Evolutionary conservation across 2,797 vertebrate species (phyloP).

Genomic region (Melopsittacus undulatus): DNA sequence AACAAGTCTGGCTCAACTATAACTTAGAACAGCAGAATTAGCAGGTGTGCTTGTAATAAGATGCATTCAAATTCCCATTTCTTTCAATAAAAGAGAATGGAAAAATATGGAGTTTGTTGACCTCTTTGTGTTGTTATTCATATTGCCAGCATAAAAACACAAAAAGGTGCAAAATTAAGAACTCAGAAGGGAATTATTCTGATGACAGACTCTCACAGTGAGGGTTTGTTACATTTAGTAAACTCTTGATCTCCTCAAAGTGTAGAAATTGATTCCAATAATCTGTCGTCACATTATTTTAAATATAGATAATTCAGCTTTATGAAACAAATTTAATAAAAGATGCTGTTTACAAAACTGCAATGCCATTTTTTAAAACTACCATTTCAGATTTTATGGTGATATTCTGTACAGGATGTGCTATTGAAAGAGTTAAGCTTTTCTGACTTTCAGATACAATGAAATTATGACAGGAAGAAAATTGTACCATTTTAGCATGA

Average conservation of each 20-base stretch:
- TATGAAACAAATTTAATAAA: slow-evolving; percentile 62
- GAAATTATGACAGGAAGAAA: slow-evolving; percentile 90
- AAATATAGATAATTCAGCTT: slow-evolving; percentile 59
- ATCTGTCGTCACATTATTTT: slow-evolving; percentile 65
- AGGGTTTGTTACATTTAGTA: slow-evolving; percentile 50
- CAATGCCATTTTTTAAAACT: slow-evolving; percentile 59
- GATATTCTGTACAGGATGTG: slow-evolving; percentile 54
- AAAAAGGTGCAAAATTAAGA: slow-evolving; percentile 70
- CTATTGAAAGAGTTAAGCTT: slow-evolving; percentile 83
- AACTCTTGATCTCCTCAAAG: slow-evolving; percentile 49
- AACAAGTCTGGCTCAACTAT: neutral
- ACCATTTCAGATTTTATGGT: slow-evolving; percentile 5
- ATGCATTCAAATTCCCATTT: slow-evolving; percentile 22
- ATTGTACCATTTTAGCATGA: slow-evolving; percentile 89
- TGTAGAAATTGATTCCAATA: slow-evolving; percentile 67
- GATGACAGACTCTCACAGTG: slow-evolving; percentile 45
- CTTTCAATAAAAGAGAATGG: slow-evolving; percentile 51
- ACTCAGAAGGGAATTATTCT: slow-evolving; percentile 55
- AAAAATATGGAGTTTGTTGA: slow-evolving; percentile 52
- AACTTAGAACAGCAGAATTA: neutral
- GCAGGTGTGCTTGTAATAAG: neutral
- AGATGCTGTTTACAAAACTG: slow-evolving; percentile 67
- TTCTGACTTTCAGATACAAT: slow-evolving; percentile 85
- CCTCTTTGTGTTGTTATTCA: slow-evolving; percentile 28
- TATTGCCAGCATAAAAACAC: slow-evolving; percentile 29